phyloP scores from a whole-genome alignment of 2,113 vertebrate species.

The Nanger granti region DNA sequence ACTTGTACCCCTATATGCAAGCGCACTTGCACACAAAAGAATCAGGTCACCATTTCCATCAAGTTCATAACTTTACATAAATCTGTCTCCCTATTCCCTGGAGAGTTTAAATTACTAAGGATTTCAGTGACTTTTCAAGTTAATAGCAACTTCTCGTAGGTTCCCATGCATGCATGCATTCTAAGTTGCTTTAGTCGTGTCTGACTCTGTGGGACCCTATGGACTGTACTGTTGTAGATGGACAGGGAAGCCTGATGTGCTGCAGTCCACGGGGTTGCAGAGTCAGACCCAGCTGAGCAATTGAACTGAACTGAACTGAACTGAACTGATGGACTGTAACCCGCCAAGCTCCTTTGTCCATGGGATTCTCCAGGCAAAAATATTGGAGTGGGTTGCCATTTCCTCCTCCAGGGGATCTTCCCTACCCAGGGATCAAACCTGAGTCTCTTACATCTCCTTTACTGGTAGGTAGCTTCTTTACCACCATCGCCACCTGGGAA shows the following conservation, averaged over 20 bases:
- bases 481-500: not conserved
- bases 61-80: not conserved
- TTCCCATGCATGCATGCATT: not conserved
- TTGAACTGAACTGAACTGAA: not conserved
- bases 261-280: not conserved
- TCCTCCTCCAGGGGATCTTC: not conserved
- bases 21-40: not conserved
- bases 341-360: rapidly evolving
- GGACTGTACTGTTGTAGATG: not conserved
- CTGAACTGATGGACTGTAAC: not conserved
- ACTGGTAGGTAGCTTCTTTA: not conserved
- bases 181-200: not conserved
- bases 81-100: not conserved
- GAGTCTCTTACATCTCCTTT: not conserved
- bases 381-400: not conserved
- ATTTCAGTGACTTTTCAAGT: not conserved
- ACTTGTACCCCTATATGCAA: rapidly evolving
- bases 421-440: not conserved
- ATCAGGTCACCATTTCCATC: not conserved
- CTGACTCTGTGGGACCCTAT: not conserved
- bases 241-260: not conserved
- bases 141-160: not conserved
- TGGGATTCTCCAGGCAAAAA: not conserved
- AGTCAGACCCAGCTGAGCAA: not conserved
- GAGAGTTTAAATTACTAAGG: not conserved